Percentiles rank a stretch among this genome's conserved stretches.
Conservation (phyloP, 2,113 vertebrate genomes). For the Mirounga angustirostris region DNA sequence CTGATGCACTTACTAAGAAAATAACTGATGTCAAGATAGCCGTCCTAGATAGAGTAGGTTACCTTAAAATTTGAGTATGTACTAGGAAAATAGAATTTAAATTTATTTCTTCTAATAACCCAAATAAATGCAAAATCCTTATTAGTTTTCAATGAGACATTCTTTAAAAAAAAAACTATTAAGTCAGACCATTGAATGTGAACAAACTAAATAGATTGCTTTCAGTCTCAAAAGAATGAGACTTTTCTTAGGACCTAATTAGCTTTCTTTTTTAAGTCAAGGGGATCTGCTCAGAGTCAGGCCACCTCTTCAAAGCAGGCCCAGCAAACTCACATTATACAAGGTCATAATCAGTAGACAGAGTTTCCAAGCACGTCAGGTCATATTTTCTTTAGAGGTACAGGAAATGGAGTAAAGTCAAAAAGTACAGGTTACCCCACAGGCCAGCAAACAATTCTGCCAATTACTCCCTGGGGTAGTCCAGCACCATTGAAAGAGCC, state of each 20-base stretch:
- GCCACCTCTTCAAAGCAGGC: conserved; percentile 64
- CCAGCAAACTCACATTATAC: conserved; percentile 33
- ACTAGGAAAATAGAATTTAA: conserved; percentile 54
- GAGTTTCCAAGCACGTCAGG: conserved; percentile 62
- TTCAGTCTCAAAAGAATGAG: conserved; percentile 69
- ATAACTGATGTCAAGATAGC: conserved; percentile 37
- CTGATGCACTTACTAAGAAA: conserved; percentile 13
- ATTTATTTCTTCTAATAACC: conserved; percentile 33
- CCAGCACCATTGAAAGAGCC: conserved; percentile 48
- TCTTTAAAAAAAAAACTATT: background rate
- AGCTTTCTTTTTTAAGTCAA: conserved; percentile 61
- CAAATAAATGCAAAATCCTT: conserved; percentile 50
- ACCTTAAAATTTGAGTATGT: conserved; percentile 8
- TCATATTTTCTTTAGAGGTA: conserved; percentile 71
- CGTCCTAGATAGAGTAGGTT: background rate
- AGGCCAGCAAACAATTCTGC: conserved; percentile 63
- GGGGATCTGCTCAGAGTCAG: conserved; percentile 66
- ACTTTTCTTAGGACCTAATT: conserved; percentile 70
- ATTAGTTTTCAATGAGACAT: conserved; percentile 46
- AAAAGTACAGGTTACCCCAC: conserved; percentile 62
- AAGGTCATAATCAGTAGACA: conserved; percentile 69
- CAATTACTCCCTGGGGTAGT: conserved; percentile 70
- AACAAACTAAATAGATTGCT: conserved; percentile 66
- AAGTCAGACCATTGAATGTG: conserved; percentile 47
- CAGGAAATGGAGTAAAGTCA: conserved; percentile 65